Base-by-base conservation (phyloP, 2,888 invertebrate genomes). In the Drosophila testacea region DNA sequence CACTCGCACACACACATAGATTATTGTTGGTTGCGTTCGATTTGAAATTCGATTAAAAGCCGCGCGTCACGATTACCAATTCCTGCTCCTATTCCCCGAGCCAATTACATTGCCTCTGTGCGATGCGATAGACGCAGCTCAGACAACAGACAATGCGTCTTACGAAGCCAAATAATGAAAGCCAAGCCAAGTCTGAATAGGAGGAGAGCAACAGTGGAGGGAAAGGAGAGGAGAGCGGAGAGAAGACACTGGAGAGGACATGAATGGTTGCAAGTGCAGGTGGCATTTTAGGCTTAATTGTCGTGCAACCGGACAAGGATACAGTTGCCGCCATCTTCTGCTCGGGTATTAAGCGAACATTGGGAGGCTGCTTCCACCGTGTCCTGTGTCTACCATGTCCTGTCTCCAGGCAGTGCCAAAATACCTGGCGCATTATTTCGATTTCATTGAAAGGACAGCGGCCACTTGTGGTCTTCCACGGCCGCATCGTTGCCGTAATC, bases 401-500 rank as follows among this genome's bases (percentile, higher is more conserved):
- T 30, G 30, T 7, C 5, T 6, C 32, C 42, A 13, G 42, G 54
- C 66, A 27, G 42, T 34, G 48, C 22, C 32, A 32, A 64, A 78
- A 77, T 81, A 71, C 67, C 79, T 75, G 76, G 60, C 44, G 69
- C 73, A 73, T 79, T 81, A 81, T 76, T 79, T 71, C 73, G 73
- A 77, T 79, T 84, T 73, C 59, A 65, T 74, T 69, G 54, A 41
- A 59, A 47, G 67, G 55, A 66, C 77, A 64, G 51, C 36, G 55
- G 52, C 62, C 70, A 62, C 66, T 75, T 72, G 69, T 59, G 68
- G 68, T 72, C 32, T 22, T 34, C 36, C 69, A 54, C 54, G 62
- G 56, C 52, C 30, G 60, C 79, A 65, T 76, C 70, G 73, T 86
- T 73, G 74, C 87, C 61, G 83, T 83, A 83, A 84, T 87, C 87